These are phyloP conservation scores for Eurytoma adleriae DNA, from an alignment of 2,888 invertebrate genomes.

Conservation along the genomic window DNA sequence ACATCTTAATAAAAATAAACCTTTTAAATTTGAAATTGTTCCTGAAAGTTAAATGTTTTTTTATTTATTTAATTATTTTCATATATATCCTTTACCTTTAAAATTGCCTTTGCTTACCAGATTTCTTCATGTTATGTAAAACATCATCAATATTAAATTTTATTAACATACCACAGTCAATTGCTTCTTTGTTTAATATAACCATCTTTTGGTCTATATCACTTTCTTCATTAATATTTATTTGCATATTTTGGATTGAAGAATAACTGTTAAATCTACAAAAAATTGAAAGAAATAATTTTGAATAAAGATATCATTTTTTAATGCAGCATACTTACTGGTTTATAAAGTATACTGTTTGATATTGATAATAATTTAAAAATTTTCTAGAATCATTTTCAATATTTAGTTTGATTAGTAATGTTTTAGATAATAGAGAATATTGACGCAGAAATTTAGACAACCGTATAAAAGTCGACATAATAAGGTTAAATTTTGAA, in stretches of 20 bases:
- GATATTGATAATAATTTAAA: slow-evolving; percentile 1
- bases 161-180: neutral
- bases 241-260: neutral
- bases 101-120: slow-evolving; percentile 1
- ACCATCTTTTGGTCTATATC: slow-evolving; percentile 6
- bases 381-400: neutral
- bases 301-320: neutral
- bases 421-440: neutral
- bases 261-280: neutral
- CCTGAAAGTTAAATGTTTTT: slow-evolving; percentile 3
- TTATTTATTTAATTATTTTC: neutral
- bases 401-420: neutral
- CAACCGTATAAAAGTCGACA: slow-evolving; percentile 6
- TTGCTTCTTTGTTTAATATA: slow-evolving; percentile 2
- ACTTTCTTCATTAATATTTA: neutral
- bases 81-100: neutral
- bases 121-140: neutral
- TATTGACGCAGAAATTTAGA: slow-evolving; percentile 7
- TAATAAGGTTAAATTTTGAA: neutral
- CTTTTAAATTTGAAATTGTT: slow-evolving; percentile 26
- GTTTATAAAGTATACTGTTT: slow-evolving; percentile 1
- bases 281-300: neutral
- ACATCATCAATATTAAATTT: slow-evolving; percentile 19
- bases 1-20: slow-evolving; percentile 33
- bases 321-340: neutral